Conservation (phyloP, 2,113 vertebrate species). For the Petromus typicus region DNA sequence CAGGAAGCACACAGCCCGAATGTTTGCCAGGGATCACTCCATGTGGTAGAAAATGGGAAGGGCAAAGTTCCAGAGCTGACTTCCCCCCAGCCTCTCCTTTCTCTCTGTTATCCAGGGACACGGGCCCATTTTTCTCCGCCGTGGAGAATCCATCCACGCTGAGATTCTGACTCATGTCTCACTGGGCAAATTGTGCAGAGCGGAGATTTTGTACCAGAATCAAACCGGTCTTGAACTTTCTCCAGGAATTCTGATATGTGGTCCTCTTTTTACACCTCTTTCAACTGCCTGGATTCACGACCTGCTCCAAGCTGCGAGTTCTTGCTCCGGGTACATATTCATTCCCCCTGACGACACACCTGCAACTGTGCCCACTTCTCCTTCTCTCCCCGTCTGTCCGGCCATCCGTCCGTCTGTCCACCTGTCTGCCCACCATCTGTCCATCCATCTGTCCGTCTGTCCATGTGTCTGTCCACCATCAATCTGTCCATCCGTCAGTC, state of each 20-base stretch:
- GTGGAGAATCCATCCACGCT: not conserved
- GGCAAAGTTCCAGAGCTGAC: not conserved
- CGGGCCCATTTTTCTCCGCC: not conserved
- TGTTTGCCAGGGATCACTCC: not conserved
- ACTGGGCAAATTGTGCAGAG: not conserved
- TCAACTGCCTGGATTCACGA: not conserved
- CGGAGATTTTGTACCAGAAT: not conserved
- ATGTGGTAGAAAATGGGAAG: not conserved
- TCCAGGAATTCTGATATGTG: not conserved
- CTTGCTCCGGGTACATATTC: not conserved
- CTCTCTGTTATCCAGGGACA: not conserved
- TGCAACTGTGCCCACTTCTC: not conserved
- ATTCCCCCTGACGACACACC: not conserved
- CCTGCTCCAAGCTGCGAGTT: not conserved
- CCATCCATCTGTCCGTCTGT: not conserved
- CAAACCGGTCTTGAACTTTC: not conserved
- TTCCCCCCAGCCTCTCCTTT: not conserved
- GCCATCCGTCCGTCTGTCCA: no score
- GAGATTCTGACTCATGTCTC: conserved; percentile 16
- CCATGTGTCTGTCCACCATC: no score
- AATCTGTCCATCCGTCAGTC: not conserved
- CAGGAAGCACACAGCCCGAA: not conserved
- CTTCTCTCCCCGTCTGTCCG: not conserved
- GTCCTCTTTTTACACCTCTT: not conserved
- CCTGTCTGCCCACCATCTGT: not conserved